These are phyloP conservation scores for Oscheius sp. DNA, from an alignment of 2,888 invertebrate genomes.

Conservation along the genomic window DNA sequence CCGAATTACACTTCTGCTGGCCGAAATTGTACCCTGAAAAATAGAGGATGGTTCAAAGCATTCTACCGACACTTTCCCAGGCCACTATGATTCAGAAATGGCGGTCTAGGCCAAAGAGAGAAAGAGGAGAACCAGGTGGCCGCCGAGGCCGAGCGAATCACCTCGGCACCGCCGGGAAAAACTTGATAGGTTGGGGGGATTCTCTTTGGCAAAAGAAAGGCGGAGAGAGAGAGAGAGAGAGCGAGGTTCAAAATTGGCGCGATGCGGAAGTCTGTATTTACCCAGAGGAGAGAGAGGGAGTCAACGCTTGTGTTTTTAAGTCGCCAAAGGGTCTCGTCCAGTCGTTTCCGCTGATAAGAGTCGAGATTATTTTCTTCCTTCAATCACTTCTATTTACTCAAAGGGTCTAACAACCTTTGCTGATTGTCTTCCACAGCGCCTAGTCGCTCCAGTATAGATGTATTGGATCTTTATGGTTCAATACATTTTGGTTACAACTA, in stretches of 20 bases:
- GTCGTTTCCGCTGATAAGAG: too few relatives aligned
- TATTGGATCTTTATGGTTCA: too few relatives aligned
- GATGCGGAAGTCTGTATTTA: neutral
- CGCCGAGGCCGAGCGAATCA: neutral
- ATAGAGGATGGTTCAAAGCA: neutral
- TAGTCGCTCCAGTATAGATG: too few relatives aligned
- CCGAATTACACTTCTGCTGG: constrained; percentile 30
- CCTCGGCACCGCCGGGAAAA: constrained; percentile 3
- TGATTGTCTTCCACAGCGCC: too few relatives aligned
- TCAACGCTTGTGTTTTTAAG: neutral
- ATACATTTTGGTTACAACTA: too few relatives aligned
- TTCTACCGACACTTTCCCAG: neutral
- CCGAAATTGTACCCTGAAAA: constrained; percentile 24
- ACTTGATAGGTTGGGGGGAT: neutral
- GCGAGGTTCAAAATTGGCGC: neutral
- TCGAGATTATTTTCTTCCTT: too few relatives aligned
- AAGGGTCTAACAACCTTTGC: too few relatives aligned
- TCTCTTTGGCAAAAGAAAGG: neutral
- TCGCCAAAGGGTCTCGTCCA: neutral
- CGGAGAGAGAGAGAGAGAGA: neutral
- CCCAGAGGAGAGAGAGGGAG: neutral
- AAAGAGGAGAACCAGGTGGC: constrained; percentile 7
- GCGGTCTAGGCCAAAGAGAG: constrained; percentile 5
- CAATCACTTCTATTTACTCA: too few relatives aligned
- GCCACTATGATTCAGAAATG: neutral